phyloP scores from a whole-genome alignment of 2,797 vertebrate genomes.

The Pangasius sanitwongsei region DNA sequence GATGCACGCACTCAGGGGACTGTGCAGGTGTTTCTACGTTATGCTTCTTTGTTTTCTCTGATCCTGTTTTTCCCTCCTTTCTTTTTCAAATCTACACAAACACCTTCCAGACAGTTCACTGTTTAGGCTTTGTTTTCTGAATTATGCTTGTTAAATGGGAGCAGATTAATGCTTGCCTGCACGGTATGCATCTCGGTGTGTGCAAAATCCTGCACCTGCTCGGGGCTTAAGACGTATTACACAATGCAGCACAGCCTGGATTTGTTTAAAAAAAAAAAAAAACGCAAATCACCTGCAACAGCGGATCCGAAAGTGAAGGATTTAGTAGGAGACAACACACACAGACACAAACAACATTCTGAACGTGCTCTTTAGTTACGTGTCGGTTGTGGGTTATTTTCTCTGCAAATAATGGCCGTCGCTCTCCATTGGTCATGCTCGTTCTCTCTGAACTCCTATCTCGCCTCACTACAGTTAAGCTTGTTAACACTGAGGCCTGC shows the following conservation, averaged over 20 bases:
- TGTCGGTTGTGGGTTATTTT: constrained; percentile 26
- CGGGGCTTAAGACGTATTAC: not conserved
- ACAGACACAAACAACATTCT: not conserved
- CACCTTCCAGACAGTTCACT: constrained; percentile 45
- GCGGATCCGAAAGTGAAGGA: not conserved
- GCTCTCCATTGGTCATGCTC: not conserved
- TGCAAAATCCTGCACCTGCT: not conserved
- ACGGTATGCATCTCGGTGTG: not conserved
- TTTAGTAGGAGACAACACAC: not conserved
- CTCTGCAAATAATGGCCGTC: constrained; percentile 1
- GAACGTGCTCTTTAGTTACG: not conserved
- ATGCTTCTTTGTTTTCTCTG: not conserved
- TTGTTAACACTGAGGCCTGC: constrained; percentile 19
- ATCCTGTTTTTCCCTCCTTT: not conserved
- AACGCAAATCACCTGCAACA: not conserved
- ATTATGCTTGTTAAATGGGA: not conserved
- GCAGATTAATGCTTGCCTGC: not conserved
- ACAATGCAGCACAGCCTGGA: not conserved
- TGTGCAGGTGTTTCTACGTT: constrained; percentile 42
- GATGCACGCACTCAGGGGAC: not conserved
- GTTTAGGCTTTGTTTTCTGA: constrained; percentile 54
- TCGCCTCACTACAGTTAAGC: constrained; percentile 25
- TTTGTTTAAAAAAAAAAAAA: not conserved
- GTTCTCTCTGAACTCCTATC: not conserved
- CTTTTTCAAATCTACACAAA: constrained; percentile 2